These are phyloP conservation scores for Solea senegalensis DNA, from an alignment of 2,113 vertebrate species.

Conservation along the genomic window DNA sequence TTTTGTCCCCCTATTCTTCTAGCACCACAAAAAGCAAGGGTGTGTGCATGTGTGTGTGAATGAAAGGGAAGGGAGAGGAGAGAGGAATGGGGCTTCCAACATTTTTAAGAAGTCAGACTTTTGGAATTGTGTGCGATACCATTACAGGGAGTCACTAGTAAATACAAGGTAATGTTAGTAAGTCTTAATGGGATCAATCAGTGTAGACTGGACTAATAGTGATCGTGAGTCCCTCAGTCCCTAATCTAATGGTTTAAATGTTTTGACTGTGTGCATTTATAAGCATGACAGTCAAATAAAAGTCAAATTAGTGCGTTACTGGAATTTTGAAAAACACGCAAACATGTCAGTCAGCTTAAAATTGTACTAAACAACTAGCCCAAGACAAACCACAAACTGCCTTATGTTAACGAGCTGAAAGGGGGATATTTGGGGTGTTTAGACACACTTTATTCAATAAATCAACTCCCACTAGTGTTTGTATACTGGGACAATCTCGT, in stretches of 20 bases:
- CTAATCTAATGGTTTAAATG: slow-evolving; percentile 94
- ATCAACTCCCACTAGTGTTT: too few relatives aligned
- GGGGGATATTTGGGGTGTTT: too few relatives aligned
- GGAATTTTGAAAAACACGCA: too few relatives aligned
- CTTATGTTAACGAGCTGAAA: too few relatives aligned
- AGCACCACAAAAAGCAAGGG: slow-evolving; percentile 88
- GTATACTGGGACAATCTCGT: too few relatives aligned
- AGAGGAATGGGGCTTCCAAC: slow-evolving; percentile 77
- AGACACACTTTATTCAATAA: too few relatives aligned
- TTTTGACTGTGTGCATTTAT: slow-evolving; percentile 88
- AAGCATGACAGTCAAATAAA: too few relatives aligned
- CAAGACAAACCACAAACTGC: too few relatives aligned
- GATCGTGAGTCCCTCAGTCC: slow-evolving; percentile 71
- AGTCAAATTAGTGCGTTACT: too few relatives aligned
- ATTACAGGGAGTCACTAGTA: slow-evolving; percentile 65
- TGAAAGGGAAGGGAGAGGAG: slow-evolving; percentile 34
- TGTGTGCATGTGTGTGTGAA: slow-evolving; percentile 33
- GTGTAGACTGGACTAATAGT: neutral
- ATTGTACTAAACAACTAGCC: too few relatives aligned
- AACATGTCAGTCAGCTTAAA: too few relatives aligned
- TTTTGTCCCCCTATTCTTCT: slow-evolving; percentile 97
- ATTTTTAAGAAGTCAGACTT: slow-evolving; percentile 60
- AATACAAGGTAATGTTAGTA: neutral
- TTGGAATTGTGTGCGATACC: slow-evolving; percentile 5
- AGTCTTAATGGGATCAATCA: slow-evolving; percentile 1